Conservation (phyloP, 2,113 vertebrate species). For the Oryzias melastigma region DNA sequence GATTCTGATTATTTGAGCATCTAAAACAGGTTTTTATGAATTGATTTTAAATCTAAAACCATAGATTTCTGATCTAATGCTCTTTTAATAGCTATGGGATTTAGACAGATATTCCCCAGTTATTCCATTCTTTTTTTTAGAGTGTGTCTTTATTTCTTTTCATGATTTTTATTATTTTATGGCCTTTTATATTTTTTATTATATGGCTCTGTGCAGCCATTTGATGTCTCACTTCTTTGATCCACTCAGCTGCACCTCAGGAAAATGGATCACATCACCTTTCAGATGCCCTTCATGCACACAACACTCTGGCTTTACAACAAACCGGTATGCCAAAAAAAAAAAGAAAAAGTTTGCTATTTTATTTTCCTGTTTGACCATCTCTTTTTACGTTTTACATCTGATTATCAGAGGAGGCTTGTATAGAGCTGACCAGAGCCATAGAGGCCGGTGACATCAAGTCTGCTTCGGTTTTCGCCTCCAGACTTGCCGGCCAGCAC, state of each 20-base stretch:
- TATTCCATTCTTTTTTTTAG: too few species aligned
- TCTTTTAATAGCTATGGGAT: too few species aligned
- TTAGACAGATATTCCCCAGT: too few species aligned
- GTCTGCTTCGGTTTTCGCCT: slow-evolving; percentile 74
- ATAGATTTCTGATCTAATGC: too few species aligned
- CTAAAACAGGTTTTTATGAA: too few species aligned
- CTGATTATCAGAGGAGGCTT: slow-evolving; percentile 79
- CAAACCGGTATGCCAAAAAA: slow-evolving; percentile 43
- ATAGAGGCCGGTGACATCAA: slow-evolving; percentile 82
- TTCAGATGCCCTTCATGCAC: slow-evolving; percentile 1
- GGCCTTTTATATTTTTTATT: not conserved
- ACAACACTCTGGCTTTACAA: slow-evolving; percentile 39
- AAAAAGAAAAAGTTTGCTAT: too few species aligned
- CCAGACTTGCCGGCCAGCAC: slow-evolving; percentile 75
- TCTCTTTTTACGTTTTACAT: slow-evolving; percentile 1
- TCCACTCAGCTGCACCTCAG: slow-evolving; percentile 32
- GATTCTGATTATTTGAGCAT: not conserved
- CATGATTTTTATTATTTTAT: not conserved
- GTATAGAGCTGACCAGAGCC: slow-evolving; percentile 73
- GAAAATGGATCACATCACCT: slow-evolving; percentile 20
- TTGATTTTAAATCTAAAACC: too few species aligned
- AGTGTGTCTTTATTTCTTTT: too few species aligned
- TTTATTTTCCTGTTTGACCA: too few species aligned
- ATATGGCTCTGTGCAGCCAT: not conserved
- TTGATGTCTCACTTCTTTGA: not conserved